Percentiles rank a stretch among this genome's conserved stretches.
phyloP scores from a whole-genome alignment of 2,113 vertebrate species.

The Osmerus eperlanus region DNA sequence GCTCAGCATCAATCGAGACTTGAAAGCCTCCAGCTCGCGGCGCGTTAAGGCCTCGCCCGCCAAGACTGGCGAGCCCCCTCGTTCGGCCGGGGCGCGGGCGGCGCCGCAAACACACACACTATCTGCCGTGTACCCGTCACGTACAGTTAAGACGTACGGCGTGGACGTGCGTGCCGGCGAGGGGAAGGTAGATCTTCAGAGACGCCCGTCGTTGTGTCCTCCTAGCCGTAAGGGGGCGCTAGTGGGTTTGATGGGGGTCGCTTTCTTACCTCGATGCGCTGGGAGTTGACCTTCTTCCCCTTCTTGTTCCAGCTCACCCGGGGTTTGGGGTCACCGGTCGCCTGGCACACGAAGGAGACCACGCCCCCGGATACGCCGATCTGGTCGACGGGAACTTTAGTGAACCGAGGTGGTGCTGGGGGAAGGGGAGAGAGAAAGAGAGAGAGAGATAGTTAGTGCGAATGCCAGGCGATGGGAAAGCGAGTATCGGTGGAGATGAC shows the following conservation, averaged over 20 bases:
- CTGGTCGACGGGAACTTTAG: slow-evolving; percentile 91
- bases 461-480: no score
- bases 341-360: slow-evolving; percentile 98
- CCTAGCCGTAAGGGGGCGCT: not conserved
- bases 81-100: no score
- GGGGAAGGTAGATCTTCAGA: no score
- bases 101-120: no score
- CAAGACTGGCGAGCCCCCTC: no score
- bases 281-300: slow-evolving; percentile 96
- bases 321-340: slow-evolving; percentile 90
- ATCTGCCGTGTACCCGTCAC: no score
- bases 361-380: slow-evolving; percentile 95
- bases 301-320: slow-evolving; percentile 98
- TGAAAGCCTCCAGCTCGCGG: no score
- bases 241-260: not conserved
- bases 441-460: not conserved
- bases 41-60: no score
- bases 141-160: no score
- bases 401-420: slow-evolving; percentile 81
- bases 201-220: not conserved
- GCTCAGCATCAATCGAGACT: slow-evolving; percentile 72
- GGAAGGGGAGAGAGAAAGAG: not conserved
- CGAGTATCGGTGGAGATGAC: no score
- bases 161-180: no score
- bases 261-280: slow-evolving; percentile 90